A percentile compares a stretch with the other conserved stretches of the same genome.
These are phyloP conservation scores for Austrolebias charrua DNA, from an alignment of 2,797 vertebrate genomes.

Conservation along the genomic window DNA sequence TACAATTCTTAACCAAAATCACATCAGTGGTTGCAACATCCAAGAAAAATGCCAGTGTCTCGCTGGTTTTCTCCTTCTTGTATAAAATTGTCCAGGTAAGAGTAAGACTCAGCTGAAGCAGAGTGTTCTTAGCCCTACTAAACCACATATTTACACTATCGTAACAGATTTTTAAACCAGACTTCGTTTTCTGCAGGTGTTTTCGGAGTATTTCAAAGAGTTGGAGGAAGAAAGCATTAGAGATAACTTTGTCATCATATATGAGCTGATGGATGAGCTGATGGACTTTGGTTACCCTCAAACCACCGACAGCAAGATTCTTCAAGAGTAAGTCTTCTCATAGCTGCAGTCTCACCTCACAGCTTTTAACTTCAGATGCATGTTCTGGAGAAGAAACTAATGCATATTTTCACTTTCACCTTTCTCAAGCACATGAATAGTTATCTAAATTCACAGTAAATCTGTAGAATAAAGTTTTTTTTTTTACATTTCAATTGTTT, in stretches of 20 bases:
- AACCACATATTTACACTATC: no score
- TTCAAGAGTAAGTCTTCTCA: conserved; percentile 89
- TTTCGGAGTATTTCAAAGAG: conserved; percentile 99
- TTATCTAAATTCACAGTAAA: no score
- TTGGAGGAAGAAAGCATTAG: conserved; percentile 98
- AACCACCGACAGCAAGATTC: conserved; percentile 98
- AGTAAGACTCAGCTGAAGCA: not conserved
- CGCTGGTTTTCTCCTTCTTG: conserved; percentile 96
- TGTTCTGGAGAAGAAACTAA: no score
- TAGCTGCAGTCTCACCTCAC: no score
- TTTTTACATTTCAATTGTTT: no score
- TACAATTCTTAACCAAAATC: conserved; percentile 60
- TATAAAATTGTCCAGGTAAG: conserved; percentile 98
- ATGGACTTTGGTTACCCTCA: conserved; percentile 99
- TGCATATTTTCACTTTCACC: no score
- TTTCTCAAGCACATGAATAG: no score
- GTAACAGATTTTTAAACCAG: not conserved
- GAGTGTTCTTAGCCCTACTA: no score
- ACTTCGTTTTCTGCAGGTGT: conserved; percentile 82
- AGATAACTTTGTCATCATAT: conserved; percentile 98
- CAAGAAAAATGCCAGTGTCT: conserved; percentile 97
- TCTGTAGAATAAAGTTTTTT: no score
- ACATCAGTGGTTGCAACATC: conserved; percentile 96
- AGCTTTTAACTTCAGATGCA: no score
- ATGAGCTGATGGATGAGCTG: conserved; percentile 95